Conservation (phyloP, 2,888 invertebrate species). For the Amphimallon solstitiale region DNA sequence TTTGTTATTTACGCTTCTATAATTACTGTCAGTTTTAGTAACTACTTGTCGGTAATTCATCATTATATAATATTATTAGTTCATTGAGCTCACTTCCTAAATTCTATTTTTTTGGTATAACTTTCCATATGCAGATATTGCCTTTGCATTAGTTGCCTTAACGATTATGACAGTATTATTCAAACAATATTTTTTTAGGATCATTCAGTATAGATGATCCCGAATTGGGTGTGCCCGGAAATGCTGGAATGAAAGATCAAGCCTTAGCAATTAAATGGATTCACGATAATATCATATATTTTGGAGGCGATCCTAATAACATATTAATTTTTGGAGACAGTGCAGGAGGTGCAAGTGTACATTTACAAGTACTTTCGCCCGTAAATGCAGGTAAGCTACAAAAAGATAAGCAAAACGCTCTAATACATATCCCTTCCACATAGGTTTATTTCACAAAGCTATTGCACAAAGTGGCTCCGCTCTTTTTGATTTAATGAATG, state of each 20-base stretch:
- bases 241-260: constrained; percentile 20
- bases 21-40: too few species aligned
- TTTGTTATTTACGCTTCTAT: too few species aligned
- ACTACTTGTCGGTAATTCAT: too few species aligned
- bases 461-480: constrained; percentile 81
- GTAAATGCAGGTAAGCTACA: neutral
- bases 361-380: constrained; percentile 13
- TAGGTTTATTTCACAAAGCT: constrained; percentile 76
- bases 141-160: too few species aligned
- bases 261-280: constrained; percentile 13
- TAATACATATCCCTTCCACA: neutral
- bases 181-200: neutral
- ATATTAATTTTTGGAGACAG: constrained; percentile 17
- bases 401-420: neutral
- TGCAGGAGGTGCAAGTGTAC: constrained; percentile 1
- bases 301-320: constrained; percentile 22
- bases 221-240: constrained; percentile 5
- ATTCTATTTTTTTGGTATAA: too few species aligned
- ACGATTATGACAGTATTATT: too few species aligned
- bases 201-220: constrained; percentile 14
- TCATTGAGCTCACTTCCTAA: too few species aligned
- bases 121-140: too few species aligned
- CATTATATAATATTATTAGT: too few species aligned
- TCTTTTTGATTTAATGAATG: constrained; percentile 53
- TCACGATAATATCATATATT: constrained; percentile 4